These are phyloP conservation scores for Pseudochaenichthys georgianus DNA, from an alignment of 2,797 vertebrate species.

Conservation along the genomic window DNA sequence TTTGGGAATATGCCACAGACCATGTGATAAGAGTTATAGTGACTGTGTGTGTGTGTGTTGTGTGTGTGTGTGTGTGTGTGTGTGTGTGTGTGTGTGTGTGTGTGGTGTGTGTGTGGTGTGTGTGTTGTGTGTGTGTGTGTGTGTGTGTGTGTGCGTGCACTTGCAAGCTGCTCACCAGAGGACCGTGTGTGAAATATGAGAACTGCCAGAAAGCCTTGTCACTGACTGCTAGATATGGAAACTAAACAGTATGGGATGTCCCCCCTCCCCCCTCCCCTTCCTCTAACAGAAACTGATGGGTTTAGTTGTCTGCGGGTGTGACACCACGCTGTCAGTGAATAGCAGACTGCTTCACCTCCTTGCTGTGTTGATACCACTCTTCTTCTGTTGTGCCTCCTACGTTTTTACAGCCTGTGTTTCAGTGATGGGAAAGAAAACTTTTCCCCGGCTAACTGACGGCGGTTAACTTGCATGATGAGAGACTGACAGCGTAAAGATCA, in stretches of 20 bases:
- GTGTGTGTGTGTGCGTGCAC: not conserved
- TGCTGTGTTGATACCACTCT: conserved; percentile 62
- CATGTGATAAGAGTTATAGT: conserved; percentile 67
- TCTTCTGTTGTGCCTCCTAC: conserved; percentile 22
- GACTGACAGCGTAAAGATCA: conserved; percentile 17
- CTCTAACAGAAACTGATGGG: conserved; percentile 51
- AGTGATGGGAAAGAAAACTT: conserved; percentile 24
- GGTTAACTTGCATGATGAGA: conserved; percentile 36
- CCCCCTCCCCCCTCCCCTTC: conserved; percentile 41
- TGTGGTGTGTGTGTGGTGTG: conserved; percentile 15
- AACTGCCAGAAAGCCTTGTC: conserved; percentile 64
- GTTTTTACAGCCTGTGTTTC: conserved; percentile 29
- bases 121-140: not conserved
- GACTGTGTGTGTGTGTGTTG: conserved; percentile 49
- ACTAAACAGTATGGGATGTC: conserved; percentile 73
- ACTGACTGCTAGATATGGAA: conserved; percentile 68
- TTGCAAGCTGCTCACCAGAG: conserved; percentile 51
- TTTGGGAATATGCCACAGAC: conserved; percentile 73
- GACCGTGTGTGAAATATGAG: conserved; percentile 56
- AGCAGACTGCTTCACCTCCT: conserved; percentile 57
- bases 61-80: no score
- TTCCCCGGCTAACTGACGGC: conserved; percentile 23
- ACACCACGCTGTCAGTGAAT: conserved; percentile 63
- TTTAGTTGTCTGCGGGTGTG: conserved; percentile 53
- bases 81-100: conserved; percentile 5